A percentile compares a stretch with the other conserved stretches of the same genome.
Evolutionary conservation across 2,113 vertebrate species (phyloP).

Genomic region (Pterophyllum scalare): DNA sequence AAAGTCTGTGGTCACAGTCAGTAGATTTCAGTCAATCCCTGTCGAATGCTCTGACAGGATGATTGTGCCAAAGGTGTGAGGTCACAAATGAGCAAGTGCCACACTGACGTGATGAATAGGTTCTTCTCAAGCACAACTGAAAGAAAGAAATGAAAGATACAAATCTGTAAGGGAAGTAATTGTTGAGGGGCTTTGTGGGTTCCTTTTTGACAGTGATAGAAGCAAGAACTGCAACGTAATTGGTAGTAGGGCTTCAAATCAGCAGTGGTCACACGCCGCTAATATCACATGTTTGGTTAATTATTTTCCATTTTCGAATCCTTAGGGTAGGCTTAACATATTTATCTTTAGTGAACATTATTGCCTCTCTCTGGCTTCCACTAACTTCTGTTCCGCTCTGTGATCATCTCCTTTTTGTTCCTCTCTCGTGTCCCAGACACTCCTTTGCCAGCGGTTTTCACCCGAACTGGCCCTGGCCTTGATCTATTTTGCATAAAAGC

Average conservation of each 20-base stretch:
- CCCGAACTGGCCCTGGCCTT: neutral
- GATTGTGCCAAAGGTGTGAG: constrained; percentile 40
- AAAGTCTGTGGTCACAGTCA: neutral
- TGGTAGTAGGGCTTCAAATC: constrained; percentile 33
- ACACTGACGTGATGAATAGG: constrained; percentile 53
- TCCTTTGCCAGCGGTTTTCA: constrained; percentile 9
- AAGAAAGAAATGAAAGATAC: constrained; percentile 35
- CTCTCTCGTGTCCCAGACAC: neutral
- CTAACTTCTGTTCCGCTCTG: neutral
- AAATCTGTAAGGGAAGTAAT: constrained; percentile 60
- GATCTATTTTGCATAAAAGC: constrained; percentile 51
- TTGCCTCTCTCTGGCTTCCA: neutral
- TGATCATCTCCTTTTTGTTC: neutral
- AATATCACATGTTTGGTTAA: constrained; percentile 38
- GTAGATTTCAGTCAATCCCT: constrained; percentile 5
- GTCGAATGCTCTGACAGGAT: constrained; percentile 5
- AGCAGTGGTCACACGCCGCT: constrained; percentile 26
- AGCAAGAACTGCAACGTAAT: neutral
- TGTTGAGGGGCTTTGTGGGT: constrained; percentile 62
- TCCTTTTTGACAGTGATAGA: constrained; percentile 45
- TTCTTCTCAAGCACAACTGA: constrained; percentile 33
- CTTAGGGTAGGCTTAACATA: neutral
- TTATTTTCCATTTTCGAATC: constrained; percentile 29
- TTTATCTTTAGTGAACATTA: constrained; percentile 27
- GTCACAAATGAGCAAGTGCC: constrained; percentile 50